A percentile compares a stretch with the other conserved stretches of the same genome.
Evolutionary conservation across 2,888 invertebrate species (phyloP).

Genomic region (Onthophagus sagittarius): DNA sequence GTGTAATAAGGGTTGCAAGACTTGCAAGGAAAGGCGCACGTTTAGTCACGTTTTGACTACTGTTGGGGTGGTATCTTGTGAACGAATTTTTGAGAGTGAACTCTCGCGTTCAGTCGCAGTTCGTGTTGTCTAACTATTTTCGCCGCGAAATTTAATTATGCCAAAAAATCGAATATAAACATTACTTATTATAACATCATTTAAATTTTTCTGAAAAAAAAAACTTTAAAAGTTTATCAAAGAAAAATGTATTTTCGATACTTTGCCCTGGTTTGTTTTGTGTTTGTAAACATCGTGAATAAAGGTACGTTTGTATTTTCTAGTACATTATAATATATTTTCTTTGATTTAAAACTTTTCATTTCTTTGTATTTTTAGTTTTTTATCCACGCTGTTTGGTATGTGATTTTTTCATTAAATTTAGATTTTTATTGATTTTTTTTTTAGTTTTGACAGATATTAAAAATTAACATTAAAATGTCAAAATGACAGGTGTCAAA

Average conservation of each 20-base stretch:
- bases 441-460: too few relatives aligned
- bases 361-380: too few relatives aligned
- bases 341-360: too few relatives aligned
- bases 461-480: too few relatives aligned
- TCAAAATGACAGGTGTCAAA: too few relatives aligned
- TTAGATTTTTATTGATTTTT: too few relatives aligned
- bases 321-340: too few relatives aligned
- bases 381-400: too few relatives aligned
- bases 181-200: neutral
- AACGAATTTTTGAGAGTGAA: slow-evolving; percentile 12
- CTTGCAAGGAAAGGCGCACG: slow-evolving; percentile 13
- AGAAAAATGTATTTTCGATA: slow-evolving; percentile 28
- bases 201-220: too few relatives aligned
- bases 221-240: neutral
- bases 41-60: slow-evolving; percentile 19
- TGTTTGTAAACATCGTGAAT: slow-evolving; percentile 30
- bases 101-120: neutral
- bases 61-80: slow-evolving; percentile 5
- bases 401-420: too few relatives aligned
- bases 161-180: neutral
- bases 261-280: slow-evolving; percentile 30
- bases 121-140: too few relatives aligned
- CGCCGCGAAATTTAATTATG: neutral
- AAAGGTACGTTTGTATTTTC: slow-evolving; percentile 27
- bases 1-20: slow-evolving; percentile 21